These are phyloP conservation scores for Melinaea menophilus DNA, from an alignment of 2,888 invertebrate genomes.

Conservation along the genomic window DNA sequence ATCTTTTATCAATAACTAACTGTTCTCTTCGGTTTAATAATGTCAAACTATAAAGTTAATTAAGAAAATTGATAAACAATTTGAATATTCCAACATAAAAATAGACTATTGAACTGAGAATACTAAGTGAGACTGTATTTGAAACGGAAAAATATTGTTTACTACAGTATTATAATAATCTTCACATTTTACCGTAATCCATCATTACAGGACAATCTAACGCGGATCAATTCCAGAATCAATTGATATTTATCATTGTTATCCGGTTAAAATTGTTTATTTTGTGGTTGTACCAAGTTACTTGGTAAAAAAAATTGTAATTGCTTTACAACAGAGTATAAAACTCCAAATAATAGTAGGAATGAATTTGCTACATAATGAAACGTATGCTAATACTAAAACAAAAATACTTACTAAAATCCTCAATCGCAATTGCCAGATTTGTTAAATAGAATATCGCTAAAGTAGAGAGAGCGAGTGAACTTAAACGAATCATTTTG, in stretches of 20 bases:
- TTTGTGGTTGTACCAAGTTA: constrained; percentile 8
- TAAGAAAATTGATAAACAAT: not conserved
- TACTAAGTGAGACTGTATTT: constrained; percentile 20
- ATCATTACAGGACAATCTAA: constrained; percentile 14
- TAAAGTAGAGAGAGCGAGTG: constrained; percentile 12
- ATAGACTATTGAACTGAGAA: constrained; percentile 9
- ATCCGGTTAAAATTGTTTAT: constrained; percentile 3
- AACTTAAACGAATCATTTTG: constrained; percentile 19
- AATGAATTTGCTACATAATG: no score
- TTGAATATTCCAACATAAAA: not conserved
- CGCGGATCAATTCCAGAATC: constrained; percentile 24
- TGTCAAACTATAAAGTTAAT: constrained; percentile 1
- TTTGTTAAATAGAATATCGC: constrained; percentile 31
- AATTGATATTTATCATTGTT: constrained; percentile 25
- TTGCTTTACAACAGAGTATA: no score
- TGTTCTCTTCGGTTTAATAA: constrained; percentile 3
- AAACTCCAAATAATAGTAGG: no score
- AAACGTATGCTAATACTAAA: no score
- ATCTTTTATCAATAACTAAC: constrained; percentile 8
- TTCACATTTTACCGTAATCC: constrained; percentile 9
- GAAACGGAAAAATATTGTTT: constrained; percentile 15
- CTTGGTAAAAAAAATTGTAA: no score
- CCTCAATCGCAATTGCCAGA: constrained; percentile 36
- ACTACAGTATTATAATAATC: constrained; percentile 6
- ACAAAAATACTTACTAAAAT: constrained; percentile 46